Conservation (phyloP, 2,797 vertebrate species). For the Dicrostonyx torquatus region DNA sequence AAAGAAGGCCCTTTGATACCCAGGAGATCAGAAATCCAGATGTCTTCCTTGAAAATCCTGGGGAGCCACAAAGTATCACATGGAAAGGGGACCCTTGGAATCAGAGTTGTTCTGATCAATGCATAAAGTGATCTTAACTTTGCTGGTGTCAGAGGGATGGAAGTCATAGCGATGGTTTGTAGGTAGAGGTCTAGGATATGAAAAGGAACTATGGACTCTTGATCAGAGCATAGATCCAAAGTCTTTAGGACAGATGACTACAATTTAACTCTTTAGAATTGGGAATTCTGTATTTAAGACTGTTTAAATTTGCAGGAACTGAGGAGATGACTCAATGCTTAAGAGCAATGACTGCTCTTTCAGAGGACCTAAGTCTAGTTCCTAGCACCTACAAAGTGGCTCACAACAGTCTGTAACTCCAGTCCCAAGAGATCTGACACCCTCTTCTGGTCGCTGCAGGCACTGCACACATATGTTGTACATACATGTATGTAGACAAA, state of each 20-base stretch:
- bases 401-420: not conserved
- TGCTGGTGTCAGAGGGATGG: not conserved
- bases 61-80: not conserved
- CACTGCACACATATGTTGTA: not conserved
- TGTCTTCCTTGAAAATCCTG: not conserved
- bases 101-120: not conserved
- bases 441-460: not conserved
- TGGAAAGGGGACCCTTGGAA: not conserved
- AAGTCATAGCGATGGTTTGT: not conserved
- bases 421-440: not conserved
- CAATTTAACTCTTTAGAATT: conserved; percentile 6
- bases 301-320: not conserved
- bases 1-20: not conserved
- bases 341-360: not conserved
- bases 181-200: not conserved
- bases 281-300: not conserved
- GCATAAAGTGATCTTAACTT: not conserved
- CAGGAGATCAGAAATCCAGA: not conserved
- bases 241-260: not conserved
- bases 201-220: not conserved
- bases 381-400: too few species aligned
- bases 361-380: not conserved
- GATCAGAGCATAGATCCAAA: not conserved
- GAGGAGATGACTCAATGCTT: not conserved
- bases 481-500: not conserved